Evolutionary conservation across 2,888 invertebrate species (phyloP).

Genomic region (Homarus gammarus): DNA sequence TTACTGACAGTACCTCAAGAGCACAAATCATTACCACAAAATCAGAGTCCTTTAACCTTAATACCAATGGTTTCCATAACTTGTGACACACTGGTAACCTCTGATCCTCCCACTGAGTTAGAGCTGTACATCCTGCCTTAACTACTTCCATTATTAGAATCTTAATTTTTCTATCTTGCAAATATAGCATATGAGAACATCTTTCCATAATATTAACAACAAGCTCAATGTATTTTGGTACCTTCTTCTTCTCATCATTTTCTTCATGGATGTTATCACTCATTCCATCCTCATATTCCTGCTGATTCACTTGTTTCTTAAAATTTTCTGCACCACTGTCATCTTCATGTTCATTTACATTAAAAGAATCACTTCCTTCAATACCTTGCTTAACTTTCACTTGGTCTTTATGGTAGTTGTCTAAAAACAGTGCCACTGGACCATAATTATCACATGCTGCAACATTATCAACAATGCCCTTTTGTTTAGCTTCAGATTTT

Average conservation of each 20-base stretch:
- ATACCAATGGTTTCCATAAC: conserved; percentile 69
- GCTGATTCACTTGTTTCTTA: background rate
- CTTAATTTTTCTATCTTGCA: conserved; percentile 38
- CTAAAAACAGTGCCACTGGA: conserved; percentile 20
- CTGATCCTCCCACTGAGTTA: conserved; percentile 57
- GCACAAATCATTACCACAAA: conserved; percentile 48
- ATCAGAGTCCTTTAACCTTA: conserved; percentile 60
- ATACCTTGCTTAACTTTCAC: conserved; percentile 2
- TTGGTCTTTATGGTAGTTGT: conserved; percentile 22
- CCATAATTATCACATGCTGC: background rate
- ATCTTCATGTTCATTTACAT: background rate
- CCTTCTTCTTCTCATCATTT: conserved; percentile 38
- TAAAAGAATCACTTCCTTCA: background rate
- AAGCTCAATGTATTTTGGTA: conserved; percentile 53
- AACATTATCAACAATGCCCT: background rate
- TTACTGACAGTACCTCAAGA: conserved; percentile 36
- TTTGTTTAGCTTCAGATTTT: background rate
- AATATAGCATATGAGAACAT: conserved; percentile 58
- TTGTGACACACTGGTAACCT: conserved; percentile 67
- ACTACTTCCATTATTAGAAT: conserved; percentile 58
- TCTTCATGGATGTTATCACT: background rate
- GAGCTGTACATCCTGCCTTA: conserved; percentile 42
- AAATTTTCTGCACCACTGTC: background rate
- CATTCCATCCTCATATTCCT: background rate
- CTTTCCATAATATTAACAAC: conserved; percentile 62